Evolutionary conservation across 2,888 invertebrate genomes (phyloP), one percentile per base, ranked within the genome.

Genomic region (Drosophila ezoana): DNA sequence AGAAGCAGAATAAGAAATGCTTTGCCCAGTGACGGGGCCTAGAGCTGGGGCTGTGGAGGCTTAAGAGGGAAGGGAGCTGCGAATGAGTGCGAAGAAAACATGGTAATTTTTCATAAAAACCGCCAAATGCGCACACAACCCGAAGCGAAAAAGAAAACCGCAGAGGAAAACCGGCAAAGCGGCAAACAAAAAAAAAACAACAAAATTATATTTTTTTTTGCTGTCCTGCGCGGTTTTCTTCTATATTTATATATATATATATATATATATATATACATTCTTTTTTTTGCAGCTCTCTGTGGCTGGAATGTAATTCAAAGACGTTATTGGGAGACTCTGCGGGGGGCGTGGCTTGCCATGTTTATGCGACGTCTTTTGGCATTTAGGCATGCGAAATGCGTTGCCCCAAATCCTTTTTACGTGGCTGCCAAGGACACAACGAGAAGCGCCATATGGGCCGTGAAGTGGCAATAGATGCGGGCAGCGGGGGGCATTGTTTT

Each of bases 91-190:
- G 88, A 87, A 77, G 84, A 86, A 83, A 84, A 85, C 85, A 84
- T 85, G 86, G 82, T 82, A 86, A 89, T 89, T 86, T 86, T 86
- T 86, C 80, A 84, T 87, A 84, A 83, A 87, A 89, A 79, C 81
- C 89, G 79, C 85, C 85, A 89, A 85, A 85, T 89, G 89, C 79
- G 84, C 89, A 87, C 87, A 83, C 86, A 87, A 87, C 82, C 82
- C 84, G 63, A 86, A 88, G 87, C 79, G 51, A 51, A 53, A 65
- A 61, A 56, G 45, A 72, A 72, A 77, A 74, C 79, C 74, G 61
- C 81, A 76, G 51, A 58, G 69, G 62, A 52, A 28, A 71, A 61
- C 67, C 61, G 67, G 67, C 72, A 73, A 65, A 76, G 57, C 67
- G 47, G 67, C 67, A 76, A 83, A 72, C 49, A 81, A 62, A 58